These are phyloP conservation scores for Lacanobia oleracea DNA, from an alignment of 2,888 invertebrate genomes.

Conservation along the genomic window DNA sequence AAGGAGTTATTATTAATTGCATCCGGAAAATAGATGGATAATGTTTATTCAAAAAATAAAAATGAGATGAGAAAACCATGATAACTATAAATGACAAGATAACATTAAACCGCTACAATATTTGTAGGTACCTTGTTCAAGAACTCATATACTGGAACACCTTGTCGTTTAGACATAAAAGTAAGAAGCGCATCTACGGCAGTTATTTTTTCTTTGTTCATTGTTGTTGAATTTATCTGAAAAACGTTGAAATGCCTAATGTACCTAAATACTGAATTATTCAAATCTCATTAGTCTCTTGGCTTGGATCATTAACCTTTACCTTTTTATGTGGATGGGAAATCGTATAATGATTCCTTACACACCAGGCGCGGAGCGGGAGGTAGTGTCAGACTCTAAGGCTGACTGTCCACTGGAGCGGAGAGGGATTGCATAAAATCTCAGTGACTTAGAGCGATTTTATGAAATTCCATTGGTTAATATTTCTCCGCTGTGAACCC, in stretches of 20 bases:
- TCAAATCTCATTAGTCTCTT: neutral
- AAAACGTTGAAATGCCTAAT: neutral
- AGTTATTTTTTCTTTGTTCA: neutral
- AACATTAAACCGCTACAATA: no score
- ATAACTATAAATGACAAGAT: neutral
- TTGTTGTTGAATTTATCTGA: neutral
- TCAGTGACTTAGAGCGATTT: no score
- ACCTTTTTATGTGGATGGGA: no score
- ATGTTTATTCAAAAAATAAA: neutral
- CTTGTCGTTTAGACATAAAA: neutral
- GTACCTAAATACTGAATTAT: neutral
- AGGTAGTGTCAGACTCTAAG: no score
- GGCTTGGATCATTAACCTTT: neutral
- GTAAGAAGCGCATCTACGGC: neutral
- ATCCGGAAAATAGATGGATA: neutral
- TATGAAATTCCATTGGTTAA: no score
- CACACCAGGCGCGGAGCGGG: no score
- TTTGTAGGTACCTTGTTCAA: neutral
- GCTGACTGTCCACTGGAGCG: no score
- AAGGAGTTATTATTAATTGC: neutral
- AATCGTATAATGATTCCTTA: no score
- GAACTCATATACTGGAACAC: neutral
- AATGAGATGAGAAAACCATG: neutral
- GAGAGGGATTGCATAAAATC: no score
- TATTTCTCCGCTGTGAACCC: no score